Evolutionary conservation across 2,113 vertebrate species (phyloP).

Genomic region (Bufo gargarizans): DNA sequence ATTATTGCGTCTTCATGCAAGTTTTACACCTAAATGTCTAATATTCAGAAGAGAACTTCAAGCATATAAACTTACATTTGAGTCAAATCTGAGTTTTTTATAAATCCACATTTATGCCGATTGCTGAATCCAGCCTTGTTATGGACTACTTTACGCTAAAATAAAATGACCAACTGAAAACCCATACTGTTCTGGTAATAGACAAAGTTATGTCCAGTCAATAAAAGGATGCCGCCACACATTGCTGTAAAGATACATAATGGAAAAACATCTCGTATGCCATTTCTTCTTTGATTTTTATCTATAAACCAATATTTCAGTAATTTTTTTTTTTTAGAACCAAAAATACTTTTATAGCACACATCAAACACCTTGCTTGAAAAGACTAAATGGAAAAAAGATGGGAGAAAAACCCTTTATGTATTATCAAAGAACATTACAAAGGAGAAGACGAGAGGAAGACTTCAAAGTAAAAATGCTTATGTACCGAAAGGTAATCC

Average conservation of each 20-base stretch:
- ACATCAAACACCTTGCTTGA: constrained; percentile 38
- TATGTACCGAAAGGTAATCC: background rate
- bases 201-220: background rate
- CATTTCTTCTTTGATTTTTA: constrained; percentile 8
- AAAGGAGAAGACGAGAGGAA: constrained; percentile 14
- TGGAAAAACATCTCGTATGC: background rate
- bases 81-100: background rate
- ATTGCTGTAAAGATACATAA: background rate
- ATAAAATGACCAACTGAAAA: background rate
- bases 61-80: no score
- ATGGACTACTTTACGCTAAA: background rate
- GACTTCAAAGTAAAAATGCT: constrained; percentile 27
- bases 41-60: background rate
- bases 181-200: background rate
- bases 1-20: background rate
- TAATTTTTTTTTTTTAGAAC: constrained; percentile 9
- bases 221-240: background rate
- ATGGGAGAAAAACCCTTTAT: constrained; percentile 11
- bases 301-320: constrained; percentile 26
- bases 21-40: background rate
- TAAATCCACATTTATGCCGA: background rate
- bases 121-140: background rate
- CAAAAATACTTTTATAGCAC: constrained; percentile 28
- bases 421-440: constrained; percentile 30
- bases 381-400: constrained; percentile 23